Evolutionary conservation across 2,113 vertebrate genomes (phyloP).

Genomic region (Datnioides undecimradiatus): DNA sequence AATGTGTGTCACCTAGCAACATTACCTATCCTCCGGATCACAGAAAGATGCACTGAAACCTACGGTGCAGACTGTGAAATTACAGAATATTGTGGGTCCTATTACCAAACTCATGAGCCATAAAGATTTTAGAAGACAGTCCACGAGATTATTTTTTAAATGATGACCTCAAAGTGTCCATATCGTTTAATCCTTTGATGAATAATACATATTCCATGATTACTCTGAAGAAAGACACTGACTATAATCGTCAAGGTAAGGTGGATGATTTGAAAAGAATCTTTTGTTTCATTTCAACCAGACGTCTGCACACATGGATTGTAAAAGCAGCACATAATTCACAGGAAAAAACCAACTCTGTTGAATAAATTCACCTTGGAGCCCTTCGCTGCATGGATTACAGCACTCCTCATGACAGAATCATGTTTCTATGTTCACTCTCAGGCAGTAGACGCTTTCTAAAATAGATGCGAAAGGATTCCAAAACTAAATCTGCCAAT

Average conservation of each 20-base stretch:
- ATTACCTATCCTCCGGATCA: constrained; percentile 7
- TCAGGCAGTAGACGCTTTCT: constrained; percentile 1
- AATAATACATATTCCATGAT: neutral
- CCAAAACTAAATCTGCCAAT: constrained; percentile 33
- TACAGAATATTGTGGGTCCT: neutral
- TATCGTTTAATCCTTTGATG: neutral
- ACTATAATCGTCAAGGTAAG: neutral
- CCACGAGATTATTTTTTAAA: neutral
- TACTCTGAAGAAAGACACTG: neutral
- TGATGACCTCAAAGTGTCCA: neutral
- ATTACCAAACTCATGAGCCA: neutral
- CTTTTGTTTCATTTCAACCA: neutral
- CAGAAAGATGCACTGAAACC: neutral
- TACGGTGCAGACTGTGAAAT: neutral
- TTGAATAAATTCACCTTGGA: neutral
- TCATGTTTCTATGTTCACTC: neutral
- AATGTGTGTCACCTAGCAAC: constrained; percentile 61
- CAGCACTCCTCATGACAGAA: neutral
- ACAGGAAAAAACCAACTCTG: neutral
- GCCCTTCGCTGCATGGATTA: neutral
- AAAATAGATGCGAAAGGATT: constrained; percentile 32
- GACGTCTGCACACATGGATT: neutral
- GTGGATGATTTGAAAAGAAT: neutral
- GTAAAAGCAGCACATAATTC: neutral
- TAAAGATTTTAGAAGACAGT: neutral